Percentiles rank a stretch among this genome's conserved stretches.
These are phyloP conservation scores for Harpalus rufipes DNA, from an alignment of 2,888 invertebrate genomes.

Conservation along the genomic window DNA sequence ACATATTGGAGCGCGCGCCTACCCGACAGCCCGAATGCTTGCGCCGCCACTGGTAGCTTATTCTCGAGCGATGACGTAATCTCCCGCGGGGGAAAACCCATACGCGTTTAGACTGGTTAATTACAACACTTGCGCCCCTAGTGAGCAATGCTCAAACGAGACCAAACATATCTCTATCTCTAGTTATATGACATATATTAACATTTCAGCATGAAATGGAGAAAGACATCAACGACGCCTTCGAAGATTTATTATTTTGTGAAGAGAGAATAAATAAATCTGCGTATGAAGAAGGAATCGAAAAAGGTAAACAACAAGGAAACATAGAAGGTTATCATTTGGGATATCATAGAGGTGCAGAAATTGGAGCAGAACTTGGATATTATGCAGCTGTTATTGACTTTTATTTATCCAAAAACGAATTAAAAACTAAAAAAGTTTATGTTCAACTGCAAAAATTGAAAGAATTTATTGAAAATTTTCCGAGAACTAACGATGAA, in stretches of 20 bases:
- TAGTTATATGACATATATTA: no score
- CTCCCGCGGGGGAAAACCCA: no score
- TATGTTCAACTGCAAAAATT: conserved; percentile 80
- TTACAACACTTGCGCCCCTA: no score
- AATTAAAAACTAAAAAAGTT: conserved; percentile 79
- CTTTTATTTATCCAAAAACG: conserved; percentile 76
- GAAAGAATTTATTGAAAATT: conserved; percentile 80
- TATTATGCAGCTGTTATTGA: conserved; percentile 83
- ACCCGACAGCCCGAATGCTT: no score
- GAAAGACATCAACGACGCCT: conserved; percentile 86
- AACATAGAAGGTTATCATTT: conserved; percentile 85
- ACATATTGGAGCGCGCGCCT: no score
- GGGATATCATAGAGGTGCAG: conserved; percentile 88
- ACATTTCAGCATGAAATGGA: conserved; percentile 72
- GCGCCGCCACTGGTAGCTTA: no score
- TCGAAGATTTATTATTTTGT: conserved; percentile 84
- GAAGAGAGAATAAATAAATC: conserved; percentile 83
- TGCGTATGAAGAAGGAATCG: conserved; percentile 85
- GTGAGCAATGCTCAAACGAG: no score
- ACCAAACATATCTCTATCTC: no score
- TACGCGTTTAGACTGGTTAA: no score
- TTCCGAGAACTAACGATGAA: conserved; percentile 84
- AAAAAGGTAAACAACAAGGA: conserved; percentile 81
- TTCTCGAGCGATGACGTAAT: no score
- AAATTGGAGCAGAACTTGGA: conserved; percentile 88